A percentile compares a stretch with the other conserved stretches of the same genome.
phyloP scores from a whole-genome alignment of 1,140 invertebrate genomes.

The Aphelinus atriplicis region DNA sequence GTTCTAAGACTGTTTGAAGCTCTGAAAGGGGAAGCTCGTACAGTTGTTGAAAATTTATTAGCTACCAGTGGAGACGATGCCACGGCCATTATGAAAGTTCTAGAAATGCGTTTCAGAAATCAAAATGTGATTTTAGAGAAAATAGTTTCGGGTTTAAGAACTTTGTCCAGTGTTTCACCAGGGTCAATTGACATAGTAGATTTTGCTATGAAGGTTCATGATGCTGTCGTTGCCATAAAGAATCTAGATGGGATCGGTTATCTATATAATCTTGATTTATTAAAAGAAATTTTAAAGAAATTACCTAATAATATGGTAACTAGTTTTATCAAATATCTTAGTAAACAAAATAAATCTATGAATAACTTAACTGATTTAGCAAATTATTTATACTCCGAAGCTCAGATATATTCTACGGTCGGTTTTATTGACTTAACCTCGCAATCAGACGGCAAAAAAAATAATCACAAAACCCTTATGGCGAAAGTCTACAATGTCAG shows the following conservation, averaged over 20 bases:
- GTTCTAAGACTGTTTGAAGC: too few relatives aligned
- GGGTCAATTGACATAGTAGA: not conserved
- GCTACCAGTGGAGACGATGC: not conserved
- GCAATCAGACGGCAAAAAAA: too few relatives aligned
- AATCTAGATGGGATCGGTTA: not conserved
- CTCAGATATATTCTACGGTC: not conserved
- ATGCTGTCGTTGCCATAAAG: not conserved
- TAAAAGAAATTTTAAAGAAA: not conserved
- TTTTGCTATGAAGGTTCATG: not conserved
- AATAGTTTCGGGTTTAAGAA: not conserved
- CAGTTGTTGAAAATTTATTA: not conserved
- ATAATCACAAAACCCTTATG: too few relatives aligned
- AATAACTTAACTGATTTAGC: constrained; percentile 9
- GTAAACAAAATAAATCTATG: not conserved
- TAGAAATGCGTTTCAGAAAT: not conserved
- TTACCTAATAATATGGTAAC: not conserved
- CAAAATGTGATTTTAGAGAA: not conserved
- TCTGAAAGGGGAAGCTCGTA: not conserved
- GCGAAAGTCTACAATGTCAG: too few relatives aligned
- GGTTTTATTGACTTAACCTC: not conserved
- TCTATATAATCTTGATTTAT: too few relatives aligned
- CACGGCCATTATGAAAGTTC: not conserved
- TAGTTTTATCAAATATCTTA: not conserved
- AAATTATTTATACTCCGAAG: constrained; percentile 19
- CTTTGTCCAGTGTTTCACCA: not conserved